Percentiles rank a stretch among this genome's conserved stretches.
Evolutionary conservation across 2,113 vertebrate genomes (phyloP).

Genomic region (Carollia perspicillata): DNA sequence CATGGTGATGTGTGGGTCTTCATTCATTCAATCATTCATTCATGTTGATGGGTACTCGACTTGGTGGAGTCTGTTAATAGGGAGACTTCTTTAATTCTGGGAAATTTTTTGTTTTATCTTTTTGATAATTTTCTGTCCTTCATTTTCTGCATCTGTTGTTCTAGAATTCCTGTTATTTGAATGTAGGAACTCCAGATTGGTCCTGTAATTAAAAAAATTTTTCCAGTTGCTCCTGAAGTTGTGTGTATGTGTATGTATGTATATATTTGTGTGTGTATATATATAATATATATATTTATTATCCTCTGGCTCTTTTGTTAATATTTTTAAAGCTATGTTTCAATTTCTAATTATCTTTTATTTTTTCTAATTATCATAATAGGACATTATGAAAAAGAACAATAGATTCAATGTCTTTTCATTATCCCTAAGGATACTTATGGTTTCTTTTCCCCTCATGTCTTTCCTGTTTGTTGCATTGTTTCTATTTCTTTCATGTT

Average conservation of each 20-base stretch:
- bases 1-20: neutral
- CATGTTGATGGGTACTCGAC: neutral
- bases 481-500: neutral
- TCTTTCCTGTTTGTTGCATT: neutral
- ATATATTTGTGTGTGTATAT: too few species aligned
- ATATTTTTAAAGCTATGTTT: neutral
- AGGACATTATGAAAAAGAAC: neutral
- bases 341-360: neutral
- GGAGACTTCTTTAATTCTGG: neutral
- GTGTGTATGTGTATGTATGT: neutral
- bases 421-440: neutral
- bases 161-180: conserved; percentile 1
- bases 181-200: neutral
- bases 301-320: neutral
- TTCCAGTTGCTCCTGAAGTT: neutral
- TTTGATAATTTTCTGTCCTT: neutral
- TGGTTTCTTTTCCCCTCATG: accelerated
- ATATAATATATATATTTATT: neutral
- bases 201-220: neutral
- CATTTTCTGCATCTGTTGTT: neutral
- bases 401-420: neutral
- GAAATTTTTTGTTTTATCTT: neutral
- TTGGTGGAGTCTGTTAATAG: neutral
- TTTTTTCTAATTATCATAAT: too few species aligned
- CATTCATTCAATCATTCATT: neutral